Evolutionary conservation across 2,888 invertebrate species (phyloP), one percentile per base, ranked within the genome.

Genomic region (Ganaspis brasiliensis): DNA sequence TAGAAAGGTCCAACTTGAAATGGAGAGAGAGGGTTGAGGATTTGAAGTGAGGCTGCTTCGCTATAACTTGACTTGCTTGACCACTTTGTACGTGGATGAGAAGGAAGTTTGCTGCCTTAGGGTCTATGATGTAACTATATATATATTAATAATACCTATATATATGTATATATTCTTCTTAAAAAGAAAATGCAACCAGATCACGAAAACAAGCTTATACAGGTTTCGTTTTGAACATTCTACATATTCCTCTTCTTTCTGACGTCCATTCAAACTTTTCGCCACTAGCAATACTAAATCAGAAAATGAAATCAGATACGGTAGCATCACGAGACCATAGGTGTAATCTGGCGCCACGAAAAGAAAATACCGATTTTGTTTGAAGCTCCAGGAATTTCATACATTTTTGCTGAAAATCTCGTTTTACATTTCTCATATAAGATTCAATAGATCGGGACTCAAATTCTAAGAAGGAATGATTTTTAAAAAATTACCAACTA

Each of bases 271-370:
- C 56, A 77, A 52, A 52, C 49, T 55, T 52, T 21, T 61, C 57
- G 70, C 40, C 70, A 49, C 67, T 71, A 49, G 14, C 16, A 37
- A 74, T 19, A 49, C 52, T 56, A 63, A 72, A 74, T 52, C 49
- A 63, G 45, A 59, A 72, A 79, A 77, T 74, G 74, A 73, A 75
- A 77, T 79, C 79, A 70, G 70, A 77, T 77, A 77, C 59, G 19
- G 12, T 37, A 37, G 35, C 61, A 31, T 35, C 12, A 61, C 19
- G 19, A 35, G 61, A 19, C 10, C 19, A 21, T 35, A 61, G 35
- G 19, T 61, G 61, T n/a, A n/a, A n/a, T n/a, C n/a, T n/a, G n/a
- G n/a, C n/a, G n/a, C n/a, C n/a, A n/a, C n/a, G n/a, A n/a, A n/a
- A 35, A 16, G 61, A 35, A 61, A 35, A 37, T 35, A 37, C 37